Evolutionary conservation across 2,113 vertebrate genomes (phyloP).

Genomic region (Noturus placidus): DNA sequence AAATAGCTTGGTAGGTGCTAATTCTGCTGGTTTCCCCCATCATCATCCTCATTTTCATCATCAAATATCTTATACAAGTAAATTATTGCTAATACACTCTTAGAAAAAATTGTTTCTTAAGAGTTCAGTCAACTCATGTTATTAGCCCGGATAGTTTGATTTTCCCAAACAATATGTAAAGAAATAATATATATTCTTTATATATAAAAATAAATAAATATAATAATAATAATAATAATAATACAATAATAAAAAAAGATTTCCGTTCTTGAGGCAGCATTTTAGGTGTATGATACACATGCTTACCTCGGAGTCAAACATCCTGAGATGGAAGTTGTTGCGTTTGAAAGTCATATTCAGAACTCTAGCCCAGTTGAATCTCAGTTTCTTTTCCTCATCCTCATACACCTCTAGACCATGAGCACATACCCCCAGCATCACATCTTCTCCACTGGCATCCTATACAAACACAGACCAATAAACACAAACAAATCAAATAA

Average conservation of each 20-base stretch:
- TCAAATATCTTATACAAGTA: background rate
- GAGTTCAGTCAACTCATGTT: background rate
- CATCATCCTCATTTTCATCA: background rate
- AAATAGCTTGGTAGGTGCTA: background rate
- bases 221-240: too few relatives aligned
- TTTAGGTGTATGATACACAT: background rate
- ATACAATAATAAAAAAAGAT: background rate
- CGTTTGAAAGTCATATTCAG: constrained; percentile 97
- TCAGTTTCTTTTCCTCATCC: constrained; percentile 92
- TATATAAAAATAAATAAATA: too few relatives aligned
- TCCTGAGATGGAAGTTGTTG: constrained; percentile 95
- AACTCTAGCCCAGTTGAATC: constrained; percentile 95
- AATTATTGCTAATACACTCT: background rate
- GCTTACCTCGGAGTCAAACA: constrained; percentile 87
- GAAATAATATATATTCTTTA: background rate
- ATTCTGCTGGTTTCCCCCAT: background rate
- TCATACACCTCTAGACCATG: constrained; percentile 94
- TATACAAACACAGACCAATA: constrained; percentile 54
- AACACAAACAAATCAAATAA: constrained; percentile 8
- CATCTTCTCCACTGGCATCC: constrained; percentile 92
- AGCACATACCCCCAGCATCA: constrained; percentile 93
- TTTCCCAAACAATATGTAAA: background rate
- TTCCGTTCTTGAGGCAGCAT: background rate
- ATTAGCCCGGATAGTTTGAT: background rate
- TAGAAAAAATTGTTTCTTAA: background rate